Evolutionary conservation across 2,797 vertebrate genomes (phyloP).

Genomic region (Smutsia gigantea): DNA sequence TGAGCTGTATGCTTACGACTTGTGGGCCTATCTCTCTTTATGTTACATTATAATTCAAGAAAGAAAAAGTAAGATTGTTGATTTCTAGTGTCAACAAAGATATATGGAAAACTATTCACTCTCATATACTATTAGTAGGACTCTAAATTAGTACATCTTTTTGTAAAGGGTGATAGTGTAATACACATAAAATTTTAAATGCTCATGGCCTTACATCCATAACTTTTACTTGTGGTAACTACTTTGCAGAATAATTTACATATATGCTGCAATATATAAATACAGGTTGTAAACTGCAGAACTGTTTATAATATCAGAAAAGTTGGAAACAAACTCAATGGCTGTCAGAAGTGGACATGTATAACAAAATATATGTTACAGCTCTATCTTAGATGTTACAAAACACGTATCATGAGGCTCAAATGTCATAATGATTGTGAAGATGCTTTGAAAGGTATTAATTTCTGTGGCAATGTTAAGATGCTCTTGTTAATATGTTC

Average conservation of each 20-base stretch:
- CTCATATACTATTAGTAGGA: background rate
- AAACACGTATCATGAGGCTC: background rate
- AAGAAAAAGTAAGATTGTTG: background rate
- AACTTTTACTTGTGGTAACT: background rate
- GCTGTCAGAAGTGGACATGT: background rate
- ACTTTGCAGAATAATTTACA: background rate
- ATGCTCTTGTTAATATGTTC: background rate
- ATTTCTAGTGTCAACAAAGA: background rate
- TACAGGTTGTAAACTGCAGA: background rate
- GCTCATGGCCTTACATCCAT: background rate
- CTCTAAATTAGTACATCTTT: background rate
- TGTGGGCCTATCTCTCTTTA: background rate
- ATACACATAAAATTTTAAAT: background rate
- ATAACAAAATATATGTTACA: background rate
- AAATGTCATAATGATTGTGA: background rate
- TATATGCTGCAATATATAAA: background rate
- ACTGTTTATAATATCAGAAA: background rate
- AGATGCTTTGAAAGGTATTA: background rate
- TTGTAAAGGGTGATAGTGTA: background rate
- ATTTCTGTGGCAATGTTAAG: background rate
- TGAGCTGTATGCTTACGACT: background rate
- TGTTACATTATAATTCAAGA: background rate
- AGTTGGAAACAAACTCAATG: background rate
- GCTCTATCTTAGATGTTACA: background rate
- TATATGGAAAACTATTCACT: background rate